Conservation (phyloP, 1,140 invertebrate species). For the Atta colombica region DNA sequence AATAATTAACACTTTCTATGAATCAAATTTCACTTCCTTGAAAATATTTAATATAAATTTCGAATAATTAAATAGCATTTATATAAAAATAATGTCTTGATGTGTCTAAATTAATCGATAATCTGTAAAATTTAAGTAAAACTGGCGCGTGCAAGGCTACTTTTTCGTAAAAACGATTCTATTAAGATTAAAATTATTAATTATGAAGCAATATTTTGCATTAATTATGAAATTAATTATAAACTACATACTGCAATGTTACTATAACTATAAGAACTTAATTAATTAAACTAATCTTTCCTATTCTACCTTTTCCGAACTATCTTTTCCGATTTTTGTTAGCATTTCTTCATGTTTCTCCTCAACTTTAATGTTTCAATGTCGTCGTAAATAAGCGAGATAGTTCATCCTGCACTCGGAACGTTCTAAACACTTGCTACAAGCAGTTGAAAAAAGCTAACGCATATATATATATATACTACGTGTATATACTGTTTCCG, state of each 20-base stretch:
- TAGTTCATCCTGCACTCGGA: slow-evolving; percentile 19
- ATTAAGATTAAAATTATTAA: background rate
- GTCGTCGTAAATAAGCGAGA: slow-evolving; percentile 16
- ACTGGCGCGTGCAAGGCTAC: too few species aligned
- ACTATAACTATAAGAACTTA: background rate
- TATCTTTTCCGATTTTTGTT: background rate
- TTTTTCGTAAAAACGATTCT: background rate
- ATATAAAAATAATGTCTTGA: background rate
- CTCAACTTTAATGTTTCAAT: slow-evolving; percentile 33
- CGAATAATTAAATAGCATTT: slow-evolving; percentile 6
- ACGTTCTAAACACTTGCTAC: slow-evolving; percentile 24
- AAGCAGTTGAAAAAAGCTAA: slow-evolving; percentile 26
- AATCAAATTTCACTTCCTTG: background rate
- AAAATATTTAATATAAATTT: background rate
- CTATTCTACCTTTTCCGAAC: background rate
- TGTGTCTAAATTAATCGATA: background rate
- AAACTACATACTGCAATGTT: background rate
- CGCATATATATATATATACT: slow-evolving; percentile 6
- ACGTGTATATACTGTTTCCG: background rate
- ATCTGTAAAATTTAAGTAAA: background rate
- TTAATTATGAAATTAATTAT: slow-evolving; percentile 2
- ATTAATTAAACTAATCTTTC: background rate
- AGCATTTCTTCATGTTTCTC: background rate
- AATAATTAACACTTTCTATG: background rate
- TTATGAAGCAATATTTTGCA: too few species aligned